phyloP scores from a whole-genome alignment of 1,140 invertebrate genomes.

The Aphelenchoides besseyi region DNA sequence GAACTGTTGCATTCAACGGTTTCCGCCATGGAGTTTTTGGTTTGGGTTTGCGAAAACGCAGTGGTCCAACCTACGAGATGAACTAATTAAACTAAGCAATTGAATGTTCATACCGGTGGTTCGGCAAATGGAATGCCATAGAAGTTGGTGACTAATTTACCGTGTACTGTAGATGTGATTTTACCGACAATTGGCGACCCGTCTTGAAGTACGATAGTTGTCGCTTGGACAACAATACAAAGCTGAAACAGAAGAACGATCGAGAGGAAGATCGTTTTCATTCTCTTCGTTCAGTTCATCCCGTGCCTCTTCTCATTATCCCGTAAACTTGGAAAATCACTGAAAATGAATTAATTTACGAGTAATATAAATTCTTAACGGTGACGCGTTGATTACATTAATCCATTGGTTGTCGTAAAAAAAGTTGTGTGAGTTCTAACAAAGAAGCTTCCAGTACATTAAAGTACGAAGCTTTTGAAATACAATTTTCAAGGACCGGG shows the following conservation, averaged over 20 bases:
- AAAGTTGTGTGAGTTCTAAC: too few species aligned
- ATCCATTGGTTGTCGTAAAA: too few species aligned
- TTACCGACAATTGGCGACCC: constrained; percentile 59
- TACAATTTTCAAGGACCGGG: too few species aligned
- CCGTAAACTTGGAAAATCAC: too few species aligned
- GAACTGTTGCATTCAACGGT: constrained; percentile 70
- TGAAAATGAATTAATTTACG: too few species aligned
- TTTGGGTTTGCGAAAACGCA: constrained; percentile 59
- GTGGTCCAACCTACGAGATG: constrained; percentile 23
- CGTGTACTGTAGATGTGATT: constrained; percentile 38
- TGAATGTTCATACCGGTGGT: constrained; percentile 53
- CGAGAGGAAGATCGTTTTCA: not conserved
- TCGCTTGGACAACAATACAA: not conserved
- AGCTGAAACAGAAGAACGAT: not conserved
- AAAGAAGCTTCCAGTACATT: too few species aligned
- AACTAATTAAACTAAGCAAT: constrained; percentile 22
- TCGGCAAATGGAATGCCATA: constrained; percentile 63
- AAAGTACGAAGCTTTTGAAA: too few species aligned
- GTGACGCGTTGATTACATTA: too few species aligned
- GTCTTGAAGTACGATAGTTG: constrained; percentile 41
- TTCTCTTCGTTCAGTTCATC: constrained; percentile 5
- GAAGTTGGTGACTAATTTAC: constrained; percentile 56
- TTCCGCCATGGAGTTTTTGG: constrained; percentile 59
- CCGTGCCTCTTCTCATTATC: not conserved
- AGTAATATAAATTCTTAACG: too few species aligned